Evolutionary conservation across 35 echinoderm and acorn worm genomes (phyloP), one percentile per base, ranked within the genome.

Genomic region (Strongylocentrotus purpuratus): DNA sequence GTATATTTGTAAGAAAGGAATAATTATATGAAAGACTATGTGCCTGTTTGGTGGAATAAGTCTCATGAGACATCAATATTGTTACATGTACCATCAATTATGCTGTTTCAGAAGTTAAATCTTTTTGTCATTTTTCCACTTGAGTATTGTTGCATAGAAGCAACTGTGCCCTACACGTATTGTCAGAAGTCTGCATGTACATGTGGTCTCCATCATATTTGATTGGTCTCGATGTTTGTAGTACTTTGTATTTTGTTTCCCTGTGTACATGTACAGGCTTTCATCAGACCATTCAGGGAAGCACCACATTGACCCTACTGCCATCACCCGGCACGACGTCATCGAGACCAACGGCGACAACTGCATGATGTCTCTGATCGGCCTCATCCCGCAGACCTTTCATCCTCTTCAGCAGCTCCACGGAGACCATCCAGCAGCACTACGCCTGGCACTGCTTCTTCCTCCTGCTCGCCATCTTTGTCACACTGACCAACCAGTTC

Each of bases 271-370:
- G 35, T 41, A 18, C 92, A 99, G 98, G 96, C 96, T 85, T 99
- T 99, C 86, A 99, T 99, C 92, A 95, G 98, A 89, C 98, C 98
- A 41, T 99, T 99, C 88, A 94, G 98, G 31, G 98, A n/a, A 99
- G 88, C 98, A 99, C 90, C 98, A 99, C 86, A 99, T 99, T 85
- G 98, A 99, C 87, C 98, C 98, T 31, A 99, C 98, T 46, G 97
- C 98, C 31, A 97, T 99, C 85, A 97, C 96, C 22, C 93, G 98
- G 15, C 98, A 99, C 50, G 98, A 99, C 86, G 98, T 98, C 95
- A 97, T 99, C n/a, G 98, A 99, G 61, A 96, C 96, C 85, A 99
- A 99, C 93, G 98, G 98, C 6, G 98, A 99, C 88, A 99, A 99
- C 91, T 99, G 96, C 92, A 97, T 97, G 97, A 92, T 98, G 47